These are phyloP conservation scores for Geothlypis trichas DNA, from an alignment of 2,113 vertebrate species.

Conservation along the genomic window DNA sequence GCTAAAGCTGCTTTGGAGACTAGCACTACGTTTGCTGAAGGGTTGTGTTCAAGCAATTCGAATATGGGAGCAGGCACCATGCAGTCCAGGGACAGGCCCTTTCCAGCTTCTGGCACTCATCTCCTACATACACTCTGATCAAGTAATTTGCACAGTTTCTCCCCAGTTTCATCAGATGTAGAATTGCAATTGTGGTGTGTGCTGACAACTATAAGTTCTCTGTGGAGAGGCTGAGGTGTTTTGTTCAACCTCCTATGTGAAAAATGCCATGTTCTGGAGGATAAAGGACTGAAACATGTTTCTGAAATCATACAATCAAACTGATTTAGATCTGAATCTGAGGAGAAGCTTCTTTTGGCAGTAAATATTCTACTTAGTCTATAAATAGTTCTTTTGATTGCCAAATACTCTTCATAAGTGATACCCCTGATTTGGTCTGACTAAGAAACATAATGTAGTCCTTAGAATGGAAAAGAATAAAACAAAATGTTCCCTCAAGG, in stretches of 20 bases:
- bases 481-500: neutral
- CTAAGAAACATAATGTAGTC: neutral
- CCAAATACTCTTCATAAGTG: neutral
- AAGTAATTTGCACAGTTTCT: neutral
- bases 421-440: neutral
- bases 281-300: neutral
- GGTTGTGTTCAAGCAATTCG: neutral
- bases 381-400: neutral
- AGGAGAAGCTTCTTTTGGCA: neutral
- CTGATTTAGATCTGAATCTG: neutral
- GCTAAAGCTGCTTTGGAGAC: neutral
- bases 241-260: neutral
- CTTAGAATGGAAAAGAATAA: neutral
- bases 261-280: neutral
- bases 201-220: neutral
- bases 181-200: neutral
- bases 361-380: neutral
- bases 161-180: neutral
- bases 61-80: fast-evolving
- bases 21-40: neutral
- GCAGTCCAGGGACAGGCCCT: fast-evolving
- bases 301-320: neutral
- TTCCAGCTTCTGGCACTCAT: neutral
- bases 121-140: neutral
- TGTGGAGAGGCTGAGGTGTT: neutral